A percentile compares a stretch with the other conserved stretches of the same genome.
Evolutionary conservation across 2,797 vertebrate genomes (phyloP).

Genomic region (Philypnodon macrostomus): DNA sequence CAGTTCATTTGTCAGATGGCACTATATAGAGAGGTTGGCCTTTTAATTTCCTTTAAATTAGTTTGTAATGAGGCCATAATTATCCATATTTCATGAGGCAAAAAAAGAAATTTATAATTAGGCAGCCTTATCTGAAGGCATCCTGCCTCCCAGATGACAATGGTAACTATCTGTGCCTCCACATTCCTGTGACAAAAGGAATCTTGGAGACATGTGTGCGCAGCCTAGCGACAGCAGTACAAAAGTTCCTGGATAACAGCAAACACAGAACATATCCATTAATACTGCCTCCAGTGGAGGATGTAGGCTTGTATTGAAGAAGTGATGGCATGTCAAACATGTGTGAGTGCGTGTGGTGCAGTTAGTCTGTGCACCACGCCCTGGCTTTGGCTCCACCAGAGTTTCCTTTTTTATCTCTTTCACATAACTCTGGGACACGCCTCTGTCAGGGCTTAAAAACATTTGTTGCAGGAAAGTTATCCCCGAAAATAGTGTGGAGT

Average conservation of each 20-base stretch:
- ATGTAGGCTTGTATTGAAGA: constrained; percentile 43
- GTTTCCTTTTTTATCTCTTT: constrained; percentile 66
- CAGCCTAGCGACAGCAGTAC: constrained; percentile 15
- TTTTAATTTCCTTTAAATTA: constrained; percentile 78
- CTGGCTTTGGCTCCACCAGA: constrained; percentile 42
- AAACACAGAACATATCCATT: constrained; percentile 30
- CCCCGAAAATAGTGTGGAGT: constrained; percentile 51
- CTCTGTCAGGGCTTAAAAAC: constrained; percentile 40
- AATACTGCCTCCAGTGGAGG: constrained; percentile 30
- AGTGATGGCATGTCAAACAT: constrained; percentile 54
- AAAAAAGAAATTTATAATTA: constrained; percentile 73
- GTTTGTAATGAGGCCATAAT: constrained; percentile 74
- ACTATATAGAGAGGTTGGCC: constrained; percentile 68
- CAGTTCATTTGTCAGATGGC: constrained; percentile 70
- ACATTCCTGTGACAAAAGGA: constrained; percentile 53
- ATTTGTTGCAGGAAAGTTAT: constrained; percentile 50
- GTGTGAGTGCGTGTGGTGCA: constrained; percentile 52
- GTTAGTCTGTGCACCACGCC: constrained; percentile 59
- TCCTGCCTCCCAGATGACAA: constrained; percentile 69
- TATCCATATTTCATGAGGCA: constrained; percentile 70
- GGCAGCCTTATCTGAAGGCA: constrained; percentile 68
- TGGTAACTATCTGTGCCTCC: constrained; percentile 50
- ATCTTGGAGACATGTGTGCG: constrained; percentile 42
- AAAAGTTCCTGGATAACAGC: constrained; percentile 27
- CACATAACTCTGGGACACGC: constrained; percentile 67